A percentile compares a stretch with the other conserved stretches of the same genome.
Conservation (phyloP, 2,113 vertebrate species). For the Cercocebus atys region DNA sequence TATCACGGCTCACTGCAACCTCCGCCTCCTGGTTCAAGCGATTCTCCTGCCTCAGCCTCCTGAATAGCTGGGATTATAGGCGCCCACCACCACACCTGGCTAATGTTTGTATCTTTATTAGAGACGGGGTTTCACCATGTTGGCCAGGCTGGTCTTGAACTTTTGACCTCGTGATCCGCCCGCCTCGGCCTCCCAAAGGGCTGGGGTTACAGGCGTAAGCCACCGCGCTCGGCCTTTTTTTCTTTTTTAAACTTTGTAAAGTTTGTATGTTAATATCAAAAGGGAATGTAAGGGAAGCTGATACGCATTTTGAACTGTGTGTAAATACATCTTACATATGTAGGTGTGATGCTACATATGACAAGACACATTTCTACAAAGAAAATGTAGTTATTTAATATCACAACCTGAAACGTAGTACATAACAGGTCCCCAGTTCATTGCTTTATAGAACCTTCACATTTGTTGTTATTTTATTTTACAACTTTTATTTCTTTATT, state of each 20-base stretch:
- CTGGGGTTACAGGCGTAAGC: too few species aligned
- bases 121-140: too few species aligned
- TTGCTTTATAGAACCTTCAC: neutral
- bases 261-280: neutral
- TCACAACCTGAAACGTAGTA: neutral
- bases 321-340: neutral
- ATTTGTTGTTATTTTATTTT: neutral
- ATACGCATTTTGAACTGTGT: neutral
- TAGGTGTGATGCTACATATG: neutral
- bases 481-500: too few species aligned
- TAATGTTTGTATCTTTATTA: too few species aligned
- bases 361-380: neutral
- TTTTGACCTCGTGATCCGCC: too few species aligned
- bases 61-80: too few species aligned
- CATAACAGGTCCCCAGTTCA: neutral
- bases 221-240: neutral
- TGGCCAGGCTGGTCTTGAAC: too few species aligned
- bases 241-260: neutral
- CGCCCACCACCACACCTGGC: too few species aligned
- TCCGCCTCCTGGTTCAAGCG: too few species aligned
- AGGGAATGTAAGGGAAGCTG: neutral
- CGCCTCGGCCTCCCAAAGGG: too few species aligned
- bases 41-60: too few species aligned
- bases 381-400: neutral
- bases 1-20: too few species aligned